Conservation (phyloP, 2,888 invertebrate species). For the Mesorhabditis belari region DNA sequence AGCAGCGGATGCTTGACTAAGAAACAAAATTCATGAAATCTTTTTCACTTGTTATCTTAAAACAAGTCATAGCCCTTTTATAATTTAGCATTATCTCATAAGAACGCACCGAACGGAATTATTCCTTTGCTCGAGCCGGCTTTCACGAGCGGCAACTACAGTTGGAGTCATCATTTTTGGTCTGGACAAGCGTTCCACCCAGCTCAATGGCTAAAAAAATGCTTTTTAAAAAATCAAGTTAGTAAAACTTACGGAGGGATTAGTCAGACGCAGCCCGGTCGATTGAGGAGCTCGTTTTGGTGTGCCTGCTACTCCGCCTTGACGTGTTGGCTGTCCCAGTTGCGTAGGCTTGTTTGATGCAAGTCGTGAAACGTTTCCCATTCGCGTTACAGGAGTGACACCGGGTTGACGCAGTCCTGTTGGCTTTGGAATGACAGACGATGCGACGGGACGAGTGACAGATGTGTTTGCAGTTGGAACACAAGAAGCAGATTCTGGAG, state of each 20-base stretch:
- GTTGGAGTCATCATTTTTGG: not conserved
- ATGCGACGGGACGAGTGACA: not conserved
- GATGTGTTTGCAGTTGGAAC: too few species aligned
- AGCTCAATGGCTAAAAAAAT: not conserved
- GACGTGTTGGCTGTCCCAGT: not conserved
- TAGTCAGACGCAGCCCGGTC: not conserved
- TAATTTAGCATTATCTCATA: too few species aligned
- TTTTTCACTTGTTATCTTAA: too few species aligned
- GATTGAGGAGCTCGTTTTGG: not conserved
- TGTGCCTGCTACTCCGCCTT: not conserved
- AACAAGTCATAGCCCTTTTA: too few species aligned
- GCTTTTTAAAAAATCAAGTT: not conserved
- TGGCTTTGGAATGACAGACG: too few species aligned
- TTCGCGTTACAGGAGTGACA: too few species aligned
- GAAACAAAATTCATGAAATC: too few species aligned
- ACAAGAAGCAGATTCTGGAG: too few species aligned
- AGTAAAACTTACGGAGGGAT: not conserved
- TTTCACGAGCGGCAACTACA: not conserved
- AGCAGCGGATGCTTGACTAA: too few species aligned
- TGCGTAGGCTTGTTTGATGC: not conserved
- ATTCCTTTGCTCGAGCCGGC: too few species aligned
- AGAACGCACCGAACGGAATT: too few species aligned
- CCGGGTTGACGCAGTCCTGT: too few species aligned
- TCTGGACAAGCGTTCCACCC: not conserved
- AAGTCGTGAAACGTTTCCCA: not conserved